Evolutionary conservation across 2,113 vertebrate species (phyloP), one percentile per base, ranked within the genome.

Genomic region (Hippocampus comes): DNA sequence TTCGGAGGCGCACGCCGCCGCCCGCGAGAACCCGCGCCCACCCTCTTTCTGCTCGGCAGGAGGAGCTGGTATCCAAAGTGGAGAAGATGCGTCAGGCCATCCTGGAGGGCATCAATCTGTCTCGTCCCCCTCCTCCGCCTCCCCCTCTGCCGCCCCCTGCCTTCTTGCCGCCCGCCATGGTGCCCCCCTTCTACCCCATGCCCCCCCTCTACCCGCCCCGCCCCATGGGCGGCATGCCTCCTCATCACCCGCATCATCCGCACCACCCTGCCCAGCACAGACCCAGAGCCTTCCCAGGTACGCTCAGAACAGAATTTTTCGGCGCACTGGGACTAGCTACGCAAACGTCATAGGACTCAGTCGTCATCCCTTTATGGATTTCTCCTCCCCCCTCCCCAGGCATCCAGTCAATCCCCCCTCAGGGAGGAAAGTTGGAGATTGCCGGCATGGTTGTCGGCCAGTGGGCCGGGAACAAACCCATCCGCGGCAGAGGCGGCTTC

Each of bases 41-140:
- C 4, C 12, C 8, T 66, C 5, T 73, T 11, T 84, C 27, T 61
- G 10, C 27, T 30, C 48, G 57, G 25, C 86, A 93, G 92, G 92
- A 93, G 79, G 92, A 93, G 79, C 92, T 95, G 87, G 94, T 94
- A 76, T 93, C 93, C 72, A 94, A 94, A 79, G 95, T 96, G 42
- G 95, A 96, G 83, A 96, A 95, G 91, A 96, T 96, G 95, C 94
- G 94, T 57, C 95, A 96, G 88, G 95, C 95, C 49, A 96, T 96
- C 78, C 90, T 96, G 6, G 95, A 96, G 85, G 95, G 95, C 85
- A 94, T 96, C 86, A 95, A 94, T 84, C 87, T 96, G 56, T 94
- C 91, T 17, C 91, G 92, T 60, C 93, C 92, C 25, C 94, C 92
- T 60, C 93, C 94, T 11, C 93, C 93, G 34, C 93, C 93, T 0